Base-by-base conservation (phyloP, 2,888 invertebrate genomes). In the Mythimna impura region DNA sequence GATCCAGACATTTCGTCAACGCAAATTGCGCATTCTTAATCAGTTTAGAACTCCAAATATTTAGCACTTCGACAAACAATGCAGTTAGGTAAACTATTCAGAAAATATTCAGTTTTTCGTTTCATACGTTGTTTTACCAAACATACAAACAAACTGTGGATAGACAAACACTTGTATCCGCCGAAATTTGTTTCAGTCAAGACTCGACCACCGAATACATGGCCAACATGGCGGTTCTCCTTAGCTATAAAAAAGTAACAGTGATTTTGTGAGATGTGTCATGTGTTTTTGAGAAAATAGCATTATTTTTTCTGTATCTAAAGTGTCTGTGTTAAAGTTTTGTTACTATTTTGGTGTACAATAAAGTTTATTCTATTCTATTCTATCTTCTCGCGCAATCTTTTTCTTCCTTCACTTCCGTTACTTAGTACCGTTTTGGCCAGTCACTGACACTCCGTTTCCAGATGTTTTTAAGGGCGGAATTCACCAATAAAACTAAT, bases 231-330 rank as follows among this genome's bases (percentile, higher is more conserved):
- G 40, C 73, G 8, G 81, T 87, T 54, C 81, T 86, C 4, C 71
- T 86, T 7, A 82, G 86, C 25, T 86, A 82, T 25, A 86, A 72
- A 76, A 81, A 85, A 76, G 75, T 84, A 71, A 78, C 34, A 14
- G 77, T 63, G 25, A 40, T 61, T 68, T 74, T 71, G 76, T 75
- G 60, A 64, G 47, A 66, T 34, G 9, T 60, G 10, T 36, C 3
- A 30, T 54, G 5, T 66, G 20, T 12, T 43, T 57, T 36, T 64
- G 62, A 60, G 50, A 50, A 58, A 55, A 61, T 73, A 71, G 25
- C 14, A n/a, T 17, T 22, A 1, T 47, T 47, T 34, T 25, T 14
- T 47, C 7, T 47, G 17, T 17, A 17, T 47, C 47, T 47, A 43
- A 43, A 14, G 3, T 43, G 3, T 43, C 5, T 43, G 43, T 43